These are phyloP conservation scores for Oncorhynchus mykiss DNA, from an alignment of 2,113 vertebrate species.

Conservation along the genomic window DNA sequence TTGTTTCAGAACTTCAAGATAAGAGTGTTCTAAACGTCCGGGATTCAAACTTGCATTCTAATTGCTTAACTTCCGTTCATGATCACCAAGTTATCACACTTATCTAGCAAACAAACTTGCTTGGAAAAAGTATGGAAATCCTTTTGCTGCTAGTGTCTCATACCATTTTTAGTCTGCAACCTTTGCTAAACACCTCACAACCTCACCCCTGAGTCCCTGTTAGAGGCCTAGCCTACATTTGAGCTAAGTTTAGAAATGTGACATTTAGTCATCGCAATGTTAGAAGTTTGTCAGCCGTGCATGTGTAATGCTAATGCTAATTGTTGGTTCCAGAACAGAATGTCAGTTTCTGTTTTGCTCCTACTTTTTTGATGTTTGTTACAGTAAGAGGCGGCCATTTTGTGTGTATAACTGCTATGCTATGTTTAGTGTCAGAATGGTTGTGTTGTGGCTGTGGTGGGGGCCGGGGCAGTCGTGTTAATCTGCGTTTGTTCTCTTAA, in stretches of 20 bases:
- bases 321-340: background rate
- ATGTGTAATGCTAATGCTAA: background rate
- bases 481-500: conserved; percentile 75
- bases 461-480: conserved; percentile 63
- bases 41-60: conserved; percentile 61
- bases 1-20: conserved; percentile 64
- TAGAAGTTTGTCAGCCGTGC: background rate
- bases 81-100: conserved; percentile 68
- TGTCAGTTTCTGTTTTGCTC: background rate
- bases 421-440: conserved; percentile 12
- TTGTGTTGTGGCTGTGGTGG: conserved; percentile 17
- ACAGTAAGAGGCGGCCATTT: background rate
- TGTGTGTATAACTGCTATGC: conserved; percentile 2
- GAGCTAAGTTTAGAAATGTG: background rate
- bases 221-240: background rate
- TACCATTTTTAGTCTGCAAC: conserved; percentile 26
- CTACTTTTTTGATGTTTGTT: background rate
- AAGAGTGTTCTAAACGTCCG: conserved; percentile 62
- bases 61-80: conserved; percentile 58
- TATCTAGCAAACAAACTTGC: conserved; percentile 61
- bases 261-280: background rate
- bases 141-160: conserved; percentile 33
- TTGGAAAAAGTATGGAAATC: conserved; percentile 45
- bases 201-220: conserved; percentile 12
- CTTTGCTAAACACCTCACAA: conserved; percentile 28